A percentile compares a stretch with the other conserved stretches of the same genome.
These are phyloP conservation scores for Dicrostonyx torquatus DNA, from an alignment of 2,797 vertebrate species.

Conservation along the genomic window DNA sequence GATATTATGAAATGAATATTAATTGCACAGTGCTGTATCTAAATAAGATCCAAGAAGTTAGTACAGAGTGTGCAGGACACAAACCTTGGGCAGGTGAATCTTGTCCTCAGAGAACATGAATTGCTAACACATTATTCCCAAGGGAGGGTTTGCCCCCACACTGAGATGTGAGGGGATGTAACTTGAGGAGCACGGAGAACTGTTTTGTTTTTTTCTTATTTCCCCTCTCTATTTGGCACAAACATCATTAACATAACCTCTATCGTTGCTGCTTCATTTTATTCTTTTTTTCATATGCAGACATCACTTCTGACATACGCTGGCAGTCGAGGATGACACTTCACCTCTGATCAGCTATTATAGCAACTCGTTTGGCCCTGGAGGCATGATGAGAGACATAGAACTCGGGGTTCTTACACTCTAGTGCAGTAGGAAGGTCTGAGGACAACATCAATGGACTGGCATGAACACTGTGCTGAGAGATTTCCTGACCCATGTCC, in stretches of 20 bases:
- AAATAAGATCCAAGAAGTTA: not conserved
- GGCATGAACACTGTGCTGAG: not conserved
- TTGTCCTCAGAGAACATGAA: not conserved
- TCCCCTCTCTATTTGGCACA: constrained; percentile 31
- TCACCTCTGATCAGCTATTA: not conserved
- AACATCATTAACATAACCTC: constrained; percentile 16
- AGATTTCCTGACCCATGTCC: not conserved
- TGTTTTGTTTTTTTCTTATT: not conserved
- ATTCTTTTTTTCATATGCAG: constrained; percentile 23
- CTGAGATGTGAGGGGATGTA: not conserved
- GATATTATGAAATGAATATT: not conserved
- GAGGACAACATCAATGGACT: not conserved
- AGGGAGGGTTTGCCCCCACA: not conserved
- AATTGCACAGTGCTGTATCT: not conserved
- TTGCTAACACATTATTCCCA: not conserved
- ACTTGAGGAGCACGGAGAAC: not conserved
- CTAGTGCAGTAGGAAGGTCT: not conserved
- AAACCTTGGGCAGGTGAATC: not conserved
- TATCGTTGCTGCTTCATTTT: not conserved
- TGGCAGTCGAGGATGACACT: not conserved
- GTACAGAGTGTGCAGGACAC: not conserved
- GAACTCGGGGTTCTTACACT: not conserved
- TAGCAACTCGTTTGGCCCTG: not conserved
- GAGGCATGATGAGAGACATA: not conserved
- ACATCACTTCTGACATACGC: not conserved